Evolutionary conservation across 2,888 invertebrate species (phyloP), one percentile per base, ranked within the genome.

Genomic region (Dione juno): DNA sequence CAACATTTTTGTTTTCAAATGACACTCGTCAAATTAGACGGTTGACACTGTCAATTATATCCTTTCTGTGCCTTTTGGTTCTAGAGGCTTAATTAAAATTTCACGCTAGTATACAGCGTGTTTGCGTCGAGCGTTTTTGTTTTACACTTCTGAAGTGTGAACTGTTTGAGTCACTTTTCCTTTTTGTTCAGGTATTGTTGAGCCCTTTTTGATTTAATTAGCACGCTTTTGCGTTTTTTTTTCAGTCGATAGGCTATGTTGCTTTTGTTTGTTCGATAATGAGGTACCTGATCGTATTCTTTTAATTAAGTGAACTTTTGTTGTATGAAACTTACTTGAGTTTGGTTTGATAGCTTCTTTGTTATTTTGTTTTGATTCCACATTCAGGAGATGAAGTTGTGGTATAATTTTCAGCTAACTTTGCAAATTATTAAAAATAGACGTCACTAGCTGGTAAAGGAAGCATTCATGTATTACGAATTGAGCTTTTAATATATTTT

Each of bases 101-200:
- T 90, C 83, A 88, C 90, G 90, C 85, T 82, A 80, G 78, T 82
- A 79, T 82, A 81, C 82, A 81, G 79, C 70, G 66, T 73, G 75
- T 75, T 74, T 75, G 69, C 67, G 70, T 70, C 67, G 69, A 71
- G 52, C 72, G 68, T 73, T 88, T 90, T 89, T 90, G 85, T 88
- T 89, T 88, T 84, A 84, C 91, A 92, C 90, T 88, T 90, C 84
- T 84, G 88, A 92, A 89, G 92, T 92, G 92, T 88, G 90, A 92
- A 89, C 81, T 79, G 82, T 79, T 80, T 73, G 88, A 84, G 84
- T 84, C 84, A 70, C 67, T 84, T 84, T 78, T 79, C 71, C 79
- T 82, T 84, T 84, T 78, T 73, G 74, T 73, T 76, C 77, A 73
- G 69, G 82, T 80, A 77, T 81, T 83, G 82, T 80, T 79, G 78